Conservation (phyloP, 2,888 invertebrate species). For the Laspeyria flexula region DNA sequence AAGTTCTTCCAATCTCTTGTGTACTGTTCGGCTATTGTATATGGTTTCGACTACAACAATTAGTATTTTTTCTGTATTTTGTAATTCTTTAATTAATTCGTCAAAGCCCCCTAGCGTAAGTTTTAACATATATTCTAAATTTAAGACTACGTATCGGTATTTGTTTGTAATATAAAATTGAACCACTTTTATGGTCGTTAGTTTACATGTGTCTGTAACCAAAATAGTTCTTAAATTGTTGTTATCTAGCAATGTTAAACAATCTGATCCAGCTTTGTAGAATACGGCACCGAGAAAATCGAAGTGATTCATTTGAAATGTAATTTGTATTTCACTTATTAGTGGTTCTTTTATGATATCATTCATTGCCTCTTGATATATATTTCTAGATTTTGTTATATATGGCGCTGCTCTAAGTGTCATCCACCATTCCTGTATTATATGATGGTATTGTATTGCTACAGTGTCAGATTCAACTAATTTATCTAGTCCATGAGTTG, state of each 20-base stretch:
- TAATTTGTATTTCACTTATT: conserved; percentile 6
- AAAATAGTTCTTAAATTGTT: background rate
- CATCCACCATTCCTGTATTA: conserved; percentile 33
- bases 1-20: background rate
- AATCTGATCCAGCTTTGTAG: background rate
- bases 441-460: no score
- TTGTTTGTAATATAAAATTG: conserved; percentile 7
- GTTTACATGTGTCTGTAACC: conserved; percentile 6
- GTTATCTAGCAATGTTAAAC: background rate
- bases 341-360: conserved; percentile 7
- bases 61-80: conserved; percentile 4
- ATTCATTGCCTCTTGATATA: no score
- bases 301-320: conserved; percentile 1
- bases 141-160: background rate
- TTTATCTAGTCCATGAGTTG: background rate
- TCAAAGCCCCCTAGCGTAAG: no score
- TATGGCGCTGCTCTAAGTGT: background rate
- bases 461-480: conserved; percentile 1
- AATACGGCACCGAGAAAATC: background rate
- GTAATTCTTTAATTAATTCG: background rate
- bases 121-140: no score
- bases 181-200: conserved; percentile 20
- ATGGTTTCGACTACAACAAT: conserved; percentile 2
- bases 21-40: background rate
- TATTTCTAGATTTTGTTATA: background rate